Percentiles rank a stretch among this genome's conserved stretches.
phyloP scores from a whole-genome alignment of 2,113 vertebrate species.

The Corythaeola cristata region DNA sequence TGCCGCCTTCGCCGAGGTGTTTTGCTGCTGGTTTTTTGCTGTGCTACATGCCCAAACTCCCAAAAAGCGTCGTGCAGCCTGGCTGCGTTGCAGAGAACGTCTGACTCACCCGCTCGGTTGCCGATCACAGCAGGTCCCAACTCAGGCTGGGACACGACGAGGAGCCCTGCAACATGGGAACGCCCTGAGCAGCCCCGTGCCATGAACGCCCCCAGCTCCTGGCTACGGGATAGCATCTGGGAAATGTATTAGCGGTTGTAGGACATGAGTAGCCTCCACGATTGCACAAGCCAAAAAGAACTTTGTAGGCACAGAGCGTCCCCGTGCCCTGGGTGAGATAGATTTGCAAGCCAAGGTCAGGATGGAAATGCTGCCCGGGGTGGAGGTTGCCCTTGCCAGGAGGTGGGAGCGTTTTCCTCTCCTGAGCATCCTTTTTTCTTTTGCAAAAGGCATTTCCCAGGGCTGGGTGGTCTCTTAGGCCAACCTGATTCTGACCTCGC shows the following conservation, averaged over 20 bases:
- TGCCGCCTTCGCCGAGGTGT: neutral
- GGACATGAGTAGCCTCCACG: fast-evolving
- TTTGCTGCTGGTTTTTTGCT: neutral
- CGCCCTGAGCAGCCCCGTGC: neutral
- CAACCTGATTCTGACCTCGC: neutral
- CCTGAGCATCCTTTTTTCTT: neutral
- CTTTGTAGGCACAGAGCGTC: neutral
- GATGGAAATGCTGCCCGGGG: neutral
- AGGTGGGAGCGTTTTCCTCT: neutral
- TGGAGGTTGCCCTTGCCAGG: neutral
- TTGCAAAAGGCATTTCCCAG: neutral
- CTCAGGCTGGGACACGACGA: neutral
- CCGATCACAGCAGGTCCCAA: neutral
- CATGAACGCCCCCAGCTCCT: neutral
- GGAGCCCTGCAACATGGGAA: neutral
- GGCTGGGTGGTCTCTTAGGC: neutral
- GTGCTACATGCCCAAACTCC: neutral
- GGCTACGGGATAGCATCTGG: neutral
- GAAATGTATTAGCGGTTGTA: fast-evolving
- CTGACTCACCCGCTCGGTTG: neutral
- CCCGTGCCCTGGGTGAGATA: fast-evolving
- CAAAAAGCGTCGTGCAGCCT: neutral
- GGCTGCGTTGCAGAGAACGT: neutral
- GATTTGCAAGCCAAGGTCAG: fast-evolving
- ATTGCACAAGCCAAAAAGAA: neutral